A percentile compares a stretch with the other conserved stretches of the same genome.
Evolutionary conservation across 1,140 invertebrate genomes (phyloP).

Genomic region (Drosophila nigrodunni): DNA sequence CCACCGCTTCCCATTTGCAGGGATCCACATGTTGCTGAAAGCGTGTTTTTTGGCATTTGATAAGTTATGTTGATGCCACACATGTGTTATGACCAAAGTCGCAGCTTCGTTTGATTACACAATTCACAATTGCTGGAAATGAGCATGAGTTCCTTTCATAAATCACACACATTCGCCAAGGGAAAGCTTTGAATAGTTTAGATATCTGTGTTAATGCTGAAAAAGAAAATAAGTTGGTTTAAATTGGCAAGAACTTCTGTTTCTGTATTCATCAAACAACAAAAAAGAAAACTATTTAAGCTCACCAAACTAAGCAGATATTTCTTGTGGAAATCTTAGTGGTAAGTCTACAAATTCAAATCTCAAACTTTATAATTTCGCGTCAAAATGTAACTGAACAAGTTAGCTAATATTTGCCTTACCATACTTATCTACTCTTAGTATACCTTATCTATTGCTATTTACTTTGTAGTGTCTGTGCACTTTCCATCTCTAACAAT

Average conservation of each 20-base stretch:
- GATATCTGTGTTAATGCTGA: neutral
- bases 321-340: no score
- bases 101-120: slow-evolving; percentile 5
- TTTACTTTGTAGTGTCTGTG: no score
- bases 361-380: no score
- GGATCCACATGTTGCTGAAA: slow-evolving; percentile 63
- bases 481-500: slow-evolving; percentile 35
- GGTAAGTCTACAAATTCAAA: no score
- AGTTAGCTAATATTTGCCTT: no score
- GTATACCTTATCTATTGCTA: no score
- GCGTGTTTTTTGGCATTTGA: slow-evolving; percentile 38
- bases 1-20: slow-evolving; percentile 53
- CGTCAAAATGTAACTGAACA: no score
- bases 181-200: slow-evolving; percentile 7
- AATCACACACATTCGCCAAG: neutral
- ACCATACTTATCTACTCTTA: no score
- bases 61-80: slow-evolving; percentile 20
- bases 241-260: no score
- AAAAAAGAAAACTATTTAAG: no score
- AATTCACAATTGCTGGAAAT: neutral
- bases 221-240: neutral
- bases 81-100: slow-evolving; percentile 1
- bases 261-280: no score
- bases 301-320: no score
- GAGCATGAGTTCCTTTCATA: neutral